Evolutionary conservation across 1,140 invertebrate species (phyloP).

Genomic region (Macrotrachela quadricornifera): DNA sequence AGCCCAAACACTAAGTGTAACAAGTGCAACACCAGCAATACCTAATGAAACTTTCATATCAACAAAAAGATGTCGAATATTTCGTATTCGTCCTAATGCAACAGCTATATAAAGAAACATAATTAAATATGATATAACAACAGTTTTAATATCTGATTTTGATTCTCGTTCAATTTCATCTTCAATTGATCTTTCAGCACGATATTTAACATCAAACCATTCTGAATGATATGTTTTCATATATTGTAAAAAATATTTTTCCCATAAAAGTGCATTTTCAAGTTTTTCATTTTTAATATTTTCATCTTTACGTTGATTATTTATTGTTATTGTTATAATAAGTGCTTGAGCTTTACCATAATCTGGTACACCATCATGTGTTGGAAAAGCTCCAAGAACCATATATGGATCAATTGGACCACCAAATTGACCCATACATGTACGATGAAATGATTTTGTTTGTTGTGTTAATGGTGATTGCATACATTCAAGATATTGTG

Average conservation of each 20-base stretch:
- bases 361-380: conserved; percentile 14
- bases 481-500: neutral
- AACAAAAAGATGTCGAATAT: conserved; percentile 35
- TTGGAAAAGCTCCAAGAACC: conserved; percentile 66
- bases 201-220: conserved; percentile 43
- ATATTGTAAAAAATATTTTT: conserved; percentile 57
- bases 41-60: conserved; percentile 64
- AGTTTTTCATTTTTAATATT: conserved; percentile 15
- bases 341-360: conserved; percentile 62
- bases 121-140: conserved; percentile 76
- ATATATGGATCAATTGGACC: conserved; percentile 74
- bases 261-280: conserved; percentile 56
- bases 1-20: conserved; percentile 51
- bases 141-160: conserved; percentile 70
- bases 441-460: neutral
- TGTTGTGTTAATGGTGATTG: neutral
- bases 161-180: conserved; percentile 79
- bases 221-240: conserved; percentile 52
- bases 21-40: conserved; percentile 57
- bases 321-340: conserved; percentile 67
- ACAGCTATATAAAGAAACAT: conserved; percentile 96
- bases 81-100: conserved; percentile 48
- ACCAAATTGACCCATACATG: conserved; percentile 61
- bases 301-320: conserved; percentile 27
- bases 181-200: conserved; percentile 53